Conservation (phyloP, 2,888 invertebrate species). For the Eubasilissa splendida region DNA sequence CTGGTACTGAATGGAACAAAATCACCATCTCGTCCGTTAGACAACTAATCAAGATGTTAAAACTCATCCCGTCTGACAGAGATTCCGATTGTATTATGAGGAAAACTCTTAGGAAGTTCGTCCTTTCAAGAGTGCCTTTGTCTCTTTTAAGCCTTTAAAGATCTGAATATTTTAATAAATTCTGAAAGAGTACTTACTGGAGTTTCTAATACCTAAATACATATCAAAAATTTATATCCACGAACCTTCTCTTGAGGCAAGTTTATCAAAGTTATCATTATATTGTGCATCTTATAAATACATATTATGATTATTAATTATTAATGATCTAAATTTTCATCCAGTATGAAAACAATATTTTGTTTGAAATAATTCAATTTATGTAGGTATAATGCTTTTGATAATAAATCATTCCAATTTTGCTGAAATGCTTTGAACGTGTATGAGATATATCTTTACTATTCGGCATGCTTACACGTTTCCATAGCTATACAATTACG, state of each 20-base stretch:
- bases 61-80: slow-evolving; percentile 31
- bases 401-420: too few relatives aligned
- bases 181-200: background rate
- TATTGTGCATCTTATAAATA: too few relatives aligned
- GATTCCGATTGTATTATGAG: slow-evolving; percentile 35
- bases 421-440: too few relatives aligned
- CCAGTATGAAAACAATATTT: too few relatives aligned
- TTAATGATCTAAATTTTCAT: too few relatives aligned
- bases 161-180: slow-evolving; percentile 27
- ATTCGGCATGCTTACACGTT: too few relatives aligned
- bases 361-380: too few relatives aligned
- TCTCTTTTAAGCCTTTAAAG: slow-evolving; percentile 9
- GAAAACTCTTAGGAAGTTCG: slow-evolving; percentile 31
- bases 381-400: too few relatives aligned
- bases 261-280: too few relatives aligned
- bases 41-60: slow-evolving; percentile 49
- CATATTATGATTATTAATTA: too few relatives aligned
- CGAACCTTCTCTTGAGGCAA: background rate
- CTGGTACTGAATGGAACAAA: slow-evolving; percentile 34
- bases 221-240: slow-evolving; percentile 29
- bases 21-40: slow-evolving; percentile 40
- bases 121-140: slow-evolving; percentile 21
- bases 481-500: too few relatives aligned
- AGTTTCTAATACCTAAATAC: background rate
- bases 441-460: too few relatives aligned